A percentile compares a stretch with the other conserved stretches of the same genome.
Conservation (phyloP, 2,888 invertebrate genomes). For the Apamea monoglypha region DNA sequence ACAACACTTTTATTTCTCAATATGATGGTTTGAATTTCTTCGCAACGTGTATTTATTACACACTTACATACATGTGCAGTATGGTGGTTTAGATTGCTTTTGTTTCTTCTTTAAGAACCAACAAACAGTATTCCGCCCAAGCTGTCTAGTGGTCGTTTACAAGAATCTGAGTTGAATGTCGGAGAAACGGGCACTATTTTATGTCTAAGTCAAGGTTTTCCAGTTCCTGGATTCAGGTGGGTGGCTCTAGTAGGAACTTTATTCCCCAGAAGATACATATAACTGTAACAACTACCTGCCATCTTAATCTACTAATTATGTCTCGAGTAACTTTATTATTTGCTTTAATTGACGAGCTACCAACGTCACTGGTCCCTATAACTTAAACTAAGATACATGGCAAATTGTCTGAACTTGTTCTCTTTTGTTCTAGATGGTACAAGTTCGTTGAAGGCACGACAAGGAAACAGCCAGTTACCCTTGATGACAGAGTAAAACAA, state of each 20-base stretch:
- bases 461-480: conserved; percentile 96
- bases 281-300: not conserved
- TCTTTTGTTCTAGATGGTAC: conserved; percentile 96
- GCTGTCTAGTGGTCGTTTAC: conserved; percentile 90
- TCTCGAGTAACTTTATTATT: conserved; percentile 30
- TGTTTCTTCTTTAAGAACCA: conserved; percentile 90
- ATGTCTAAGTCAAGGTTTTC: conserved; percentile 94
- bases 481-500: conserved; percentile 97
- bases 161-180: conserved; percentile 83
- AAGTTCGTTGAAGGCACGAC: conserved; percentile 97
- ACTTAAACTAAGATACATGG: not conserved
- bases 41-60: conserved; percentile 56
- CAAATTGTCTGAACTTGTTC: conserved; percentile 76
- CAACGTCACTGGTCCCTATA: conserved; percentile 8
- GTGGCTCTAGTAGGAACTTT: conserved; percentile 65
- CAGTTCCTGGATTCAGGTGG: conserved; percentile 94
- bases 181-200: conserved; percentile 88
- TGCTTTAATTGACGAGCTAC: conserved; percentile 27
- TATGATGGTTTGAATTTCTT: conserved; percentile 59
- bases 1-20: conserved; percentile 56
- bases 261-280: not conserved
- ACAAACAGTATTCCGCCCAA: conserved; percentile 92
- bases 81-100: conserved; percentile 66
- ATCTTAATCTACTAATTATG: conserved; percentile 16
- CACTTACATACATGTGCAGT: conserved; percentile 60